phyloP scores from a whole-genome alignment of 1,140 invertebrate species.

The Microplitis demolitor region DNA sequence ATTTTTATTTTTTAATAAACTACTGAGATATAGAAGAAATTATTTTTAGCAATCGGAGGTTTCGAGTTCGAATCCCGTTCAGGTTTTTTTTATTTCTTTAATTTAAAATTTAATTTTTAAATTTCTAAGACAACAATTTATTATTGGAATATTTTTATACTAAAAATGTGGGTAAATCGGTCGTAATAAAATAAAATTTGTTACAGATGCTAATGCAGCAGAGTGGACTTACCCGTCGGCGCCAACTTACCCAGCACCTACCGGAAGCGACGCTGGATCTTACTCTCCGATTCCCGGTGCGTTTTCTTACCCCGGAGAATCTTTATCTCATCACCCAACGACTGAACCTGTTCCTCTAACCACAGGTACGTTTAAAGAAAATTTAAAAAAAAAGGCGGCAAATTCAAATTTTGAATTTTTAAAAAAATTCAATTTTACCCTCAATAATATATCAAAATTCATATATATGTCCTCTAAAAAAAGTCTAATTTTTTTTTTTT shows the following conservation, averaged over 20 bases:
- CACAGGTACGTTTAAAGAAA: constrained; percentile 41
- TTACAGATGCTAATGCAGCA: constrained; percentile 48
- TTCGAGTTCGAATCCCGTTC: too few relatives aligned
- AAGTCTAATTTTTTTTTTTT: neutral
- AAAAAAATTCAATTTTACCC: too few relatives aligned
- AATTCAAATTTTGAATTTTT: too few relatives aligned
- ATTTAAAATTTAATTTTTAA: neutral
- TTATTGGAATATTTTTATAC: neutral
- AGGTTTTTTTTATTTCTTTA: neutral
- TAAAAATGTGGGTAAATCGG: neutral
- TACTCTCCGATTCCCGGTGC: constrained; percentile 57
- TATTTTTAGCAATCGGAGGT: too few relatives aligned
- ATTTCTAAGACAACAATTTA: neutral
- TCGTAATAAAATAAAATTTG: constrained; percentile 36
- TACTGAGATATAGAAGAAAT: too few relatives aligned
- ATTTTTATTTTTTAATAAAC: too few relatives aligned
- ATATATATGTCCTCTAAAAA: neutral
- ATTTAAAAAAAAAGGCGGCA: too few relatives aligned
- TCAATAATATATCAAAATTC: too few relatives aligned
- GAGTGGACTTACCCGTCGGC: constrained; percentile 58
- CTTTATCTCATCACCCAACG: constrained; percentile 56
- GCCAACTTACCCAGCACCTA: constrained; percentile 56
- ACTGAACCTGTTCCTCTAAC: constrained; percentile 57
- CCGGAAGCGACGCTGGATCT: constrained; percentile 50
- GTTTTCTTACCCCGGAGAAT: constrained; percentile 58